phyloP scores from a whole-genome alignment of 2,113 vertebrate species.

The Limanda limanda region DNA sequence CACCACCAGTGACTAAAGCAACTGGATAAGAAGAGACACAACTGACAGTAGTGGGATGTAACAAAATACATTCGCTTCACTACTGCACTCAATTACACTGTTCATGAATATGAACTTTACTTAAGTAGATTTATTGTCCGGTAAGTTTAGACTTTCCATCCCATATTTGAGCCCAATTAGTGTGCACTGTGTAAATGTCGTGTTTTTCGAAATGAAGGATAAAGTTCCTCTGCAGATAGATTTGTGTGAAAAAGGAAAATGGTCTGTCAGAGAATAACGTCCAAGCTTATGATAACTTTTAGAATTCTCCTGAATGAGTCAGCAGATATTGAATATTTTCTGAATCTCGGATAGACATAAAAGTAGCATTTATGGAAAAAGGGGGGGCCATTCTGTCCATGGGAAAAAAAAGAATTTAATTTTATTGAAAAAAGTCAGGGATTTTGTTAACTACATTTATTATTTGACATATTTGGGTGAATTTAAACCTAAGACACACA shows the following conservation, averaged over 20 bases:
- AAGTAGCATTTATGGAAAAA: slow-evolving; percentile 19
- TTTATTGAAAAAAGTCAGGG: slow-evolving; percentile 27
- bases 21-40: slow-evolving; percentile 20
- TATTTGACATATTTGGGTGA: background rate
- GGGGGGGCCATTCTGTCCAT: slow-evolving; percentile 21
- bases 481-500: background rate
- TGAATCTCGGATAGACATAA: slow-evolving; percentile 29
- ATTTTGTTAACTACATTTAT: slow-evolving; percentile 44
- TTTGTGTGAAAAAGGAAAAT: no score
- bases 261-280: background rate
- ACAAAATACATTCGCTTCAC: background rate
- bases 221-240: no score
- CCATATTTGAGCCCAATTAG: background rate
- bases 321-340: slow-evolving; percentile 33
- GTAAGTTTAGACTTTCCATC: no score
- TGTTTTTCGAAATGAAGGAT: no score
- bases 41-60: background rate
- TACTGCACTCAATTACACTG: background rate
- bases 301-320: slow-evolving; percentile 14
- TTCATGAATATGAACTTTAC: background rate
- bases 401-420: background rate
- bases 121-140: no score
- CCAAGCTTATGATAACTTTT: slow-evolving; percentile 48
- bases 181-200: no score
- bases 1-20: slow-evolving; percentile 22